Evolutionary conservation across 1,140 invertebrate species (phyloP), one percentile per base, ranked within the genome.

Genomic region (Lepidotrigona ventralis): DNA sequence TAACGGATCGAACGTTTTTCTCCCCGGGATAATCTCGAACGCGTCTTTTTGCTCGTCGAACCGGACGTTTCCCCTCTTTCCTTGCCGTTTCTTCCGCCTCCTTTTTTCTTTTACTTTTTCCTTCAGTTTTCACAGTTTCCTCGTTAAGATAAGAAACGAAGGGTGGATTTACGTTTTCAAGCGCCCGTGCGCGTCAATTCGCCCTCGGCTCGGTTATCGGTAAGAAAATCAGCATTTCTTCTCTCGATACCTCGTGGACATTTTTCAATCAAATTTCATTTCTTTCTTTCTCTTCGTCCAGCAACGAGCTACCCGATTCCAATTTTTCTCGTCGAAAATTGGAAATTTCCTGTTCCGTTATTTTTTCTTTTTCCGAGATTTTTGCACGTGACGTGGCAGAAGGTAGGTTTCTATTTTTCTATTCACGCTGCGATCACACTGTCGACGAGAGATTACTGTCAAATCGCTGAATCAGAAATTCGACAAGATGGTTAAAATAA

Each of bases 1-100:
- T 82, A 69, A 87, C 87, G 74, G 86, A 88, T 88, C 70, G 82
- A 81, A 85, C 86, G 66, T 74, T 87, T 87, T 83, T 84, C 72
- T 84, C 72, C 68, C 46, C 46, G 4, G 66, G 74, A 82, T 82
- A 82, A 83, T 83, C 66, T 78, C 75, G n/a, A 54, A 83, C 66
- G 54, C 56, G 54, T 53, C 66, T 83, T 78, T 78, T 83, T 83
- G 81, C 75, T 83, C 81, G 74, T 83, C 78, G 78, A 78, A 78
- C 15, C 68, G 76, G 70, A 63, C 75, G n/a, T 51, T 33, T 74
- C 15, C 12, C 19, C 19, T 29, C 11, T 46, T 12, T 17, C 46
- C 17, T 29, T 2, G 6, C 12, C 19, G 19, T 21, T 19, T 46
- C 12, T 17, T n/a, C n/a, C 23, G 1, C 0, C 26, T 53, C 3